Base-by-base conservation (phyloP, 2,888 invertebrate genomes). In the Sclerodermus sp. region DNA sequence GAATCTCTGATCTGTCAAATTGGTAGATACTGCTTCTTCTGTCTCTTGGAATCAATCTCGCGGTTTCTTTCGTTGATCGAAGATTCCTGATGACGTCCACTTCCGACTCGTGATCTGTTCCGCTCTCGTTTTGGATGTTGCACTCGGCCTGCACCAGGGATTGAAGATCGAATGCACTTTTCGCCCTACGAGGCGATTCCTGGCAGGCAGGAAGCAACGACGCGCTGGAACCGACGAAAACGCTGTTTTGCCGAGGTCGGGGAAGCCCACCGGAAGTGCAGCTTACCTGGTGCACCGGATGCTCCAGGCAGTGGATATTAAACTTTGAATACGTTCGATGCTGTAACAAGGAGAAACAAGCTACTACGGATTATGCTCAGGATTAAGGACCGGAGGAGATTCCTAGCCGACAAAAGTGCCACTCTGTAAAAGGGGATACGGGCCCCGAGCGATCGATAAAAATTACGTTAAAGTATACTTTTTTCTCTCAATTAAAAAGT, bases 131-230 rank as follows among this genome's bases (percentile, higher is more conserved):
- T 31, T 50, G 64, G 1, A 56, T 37, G 16, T 48, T 66, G 44
- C 68, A 67, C 76, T 85, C 77, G 63, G 83, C 76, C 70, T 87
- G 64, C 64, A 87, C 77, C 69, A 91, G 80, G 18, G 90, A 89
- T 67, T 91, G 90, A 12, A 93, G 84, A 73, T 93, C 92, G 62
- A 92, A 87, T 1, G 92, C 93, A 32, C 91, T 91, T 64, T 91
- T 89, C 4, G 89, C 88, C 54, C 91, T 86, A 10, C 93, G 81
- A 0, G 90, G 89, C 0, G 88, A 85, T 61, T 85, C 85, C 52
- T 76, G 65, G 31, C 55, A 49, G 51, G 83, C 84, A 12, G 87
- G 85, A 55, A 88, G 83, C 47, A 89, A 81, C 1, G 85, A 82
- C 63, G 85, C 82, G 58, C 85, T 85, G 31, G 84, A 82, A 51